Percentiles rank a stretch among this genome's conserved stretches.
These are phyloP conservation scores for Pseudoatta argentina DNA, from an alignment of 1,140 invertebrate genomes.

Conservation along the genomic window DNA sequence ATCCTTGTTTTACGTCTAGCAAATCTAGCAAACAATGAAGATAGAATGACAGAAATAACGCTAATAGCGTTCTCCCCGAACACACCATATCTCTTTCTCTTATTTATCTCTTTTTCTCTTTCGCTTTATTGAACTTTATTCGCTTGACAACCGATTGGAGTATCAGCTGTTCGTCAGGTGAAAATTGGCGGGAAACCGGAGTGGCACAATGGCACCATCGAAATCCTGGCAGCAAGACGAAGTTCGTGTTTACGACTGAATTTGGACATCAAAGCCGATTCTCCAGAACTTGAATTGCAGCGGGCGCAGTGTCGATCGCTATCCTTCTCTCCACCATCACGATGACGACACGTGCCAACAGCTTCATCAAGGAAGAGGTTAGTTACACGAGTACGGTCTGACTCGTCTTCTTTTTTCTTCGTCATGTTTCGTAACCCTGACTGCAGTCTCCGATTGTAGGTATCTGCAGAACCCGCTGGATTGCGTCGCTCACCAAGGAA, in stretches of 20 bases:
- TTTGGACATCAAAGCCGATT: background rate
- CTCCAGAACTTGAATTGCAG: too few species aligned
- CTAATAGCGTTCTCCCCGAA: too few species aligned
- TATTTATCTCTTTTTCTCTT: too few species aligned
- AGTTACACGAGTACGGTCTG: background rate
- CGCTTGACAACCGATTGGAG: background rate
- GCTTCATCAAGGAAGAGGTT: background rate
- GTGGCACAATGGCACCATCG: background rate
- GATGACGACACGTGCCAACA: conserved; percentile 17
- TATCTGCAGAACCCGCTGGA: background rate
- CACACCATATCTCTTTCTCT: background rate
- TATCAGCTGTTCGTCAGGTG: conserved; percentile 29
- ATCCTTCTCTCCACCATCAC: background rate
- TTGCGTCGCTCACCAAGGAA: conserved; percentile 70
- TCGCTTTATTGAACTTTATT: background rate
- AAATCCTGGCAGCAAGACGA: background rate
- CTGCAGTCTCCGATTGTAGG: background rate
- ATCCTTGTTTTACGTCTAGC: too few species aligned
- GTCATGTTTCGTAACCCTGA: background rate
- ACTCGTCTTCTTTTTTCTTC: background rate
- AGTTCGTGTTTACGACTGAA: background rate
- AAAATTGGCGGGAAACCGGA: conserved; percentile 50
- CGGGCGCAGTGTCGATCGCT: too few species aligned
- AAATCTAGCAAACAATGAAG: too few species aligned
- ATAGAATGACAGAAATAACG: too few species aligned